Percentiles rank a stretch among this genome's conserved stretches.
phyloP scores from a whole-genome alignment of 2,113 vertebrate species.

The Melozone crissalis region DNA sequence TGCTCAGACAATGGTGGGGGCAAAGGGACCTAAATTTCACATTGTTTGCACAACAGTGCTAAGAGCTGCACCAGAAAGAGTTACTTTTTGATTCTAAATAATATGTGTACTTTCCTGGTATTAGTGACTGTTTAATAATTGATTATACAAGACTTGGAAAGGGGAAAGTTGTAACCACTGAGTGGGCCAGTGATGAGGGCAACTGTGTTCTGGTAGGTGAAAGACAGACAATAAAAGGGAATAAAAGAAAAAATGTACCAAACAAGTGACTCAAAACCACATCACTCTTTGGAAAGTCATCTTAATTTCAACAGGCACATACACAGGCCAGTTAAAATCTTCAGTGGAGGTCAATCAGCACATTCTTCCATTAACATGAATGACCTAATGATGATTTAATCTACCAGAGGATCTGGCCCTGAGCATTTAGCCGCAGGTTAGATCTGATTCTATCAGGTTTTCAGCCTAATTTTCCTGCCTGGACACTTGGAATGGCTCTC shows the following conservation, averaged over 20 bases:
- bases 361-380: constrained; percentile 21
- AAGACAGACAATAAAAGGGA: neutral
- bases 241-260: constrained; percentile 23
- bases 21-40: neutral
- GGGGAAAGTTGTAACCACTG: neutral
- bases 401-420: neutral
- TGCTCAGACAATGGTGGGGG: neutral
- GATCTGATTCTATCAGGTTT: constrained; percentile 28
- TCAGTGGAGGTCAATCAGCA: constrained; percentile 27
- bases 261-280: constrained; percentile 57
- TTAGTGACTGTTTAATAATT: neutral
- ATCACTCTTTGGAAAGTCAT: constrained; percentile 40
- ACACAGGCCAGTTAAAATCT: constrained; percentile 11
- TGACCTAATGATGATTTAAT: constrained; percentile 45
- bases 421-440: neutral
- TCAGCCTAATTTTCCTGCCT: neutral
- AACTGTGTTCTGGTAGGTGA: neutral
- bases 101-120: neutral
- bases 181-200: neutral
- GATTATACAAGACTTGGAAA: neutral
- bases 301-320: neutral
- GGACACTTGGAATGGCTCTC: neutral
- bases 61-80: neutral
- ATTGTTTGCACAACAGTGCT: neutral
- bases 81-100: neutral